Evolutionary conservation across 2,888 invertebrate genomes (phyloP).

Genomic region (Tridacna gigas): DNA sequence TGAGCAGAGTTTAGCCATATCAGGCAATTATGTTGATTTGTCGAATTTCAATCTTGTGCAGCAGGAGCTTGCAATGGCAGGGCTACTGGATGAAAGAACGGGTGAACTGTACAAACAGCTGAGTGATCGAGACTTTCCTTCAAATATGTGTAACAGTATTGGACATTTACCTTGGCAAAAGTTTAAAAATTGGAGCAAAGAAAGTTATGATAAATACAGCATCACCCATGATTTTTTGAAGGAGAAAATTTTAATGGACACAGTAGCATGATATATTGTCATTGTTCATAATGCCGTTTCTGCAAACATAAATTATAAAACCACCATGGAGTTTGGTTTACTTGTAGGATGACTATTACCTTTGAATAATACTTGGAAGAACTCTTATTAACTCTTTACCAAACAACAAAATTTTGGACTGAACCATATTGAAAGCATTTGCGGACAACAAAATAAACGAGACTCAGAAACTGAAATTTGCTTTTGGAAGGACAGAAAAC

Average conservation of each 20-base stretch:
- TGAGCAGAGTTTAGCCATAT: slow-evolving; percentile 79
- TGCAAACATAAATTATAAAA: too few relatives aligned
- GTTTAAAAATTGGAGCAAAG: slow-evolving; percentile 63
- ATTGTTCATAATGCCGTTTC: too few relatives aligned
- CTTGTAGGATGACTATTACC: too few relatives aligned
- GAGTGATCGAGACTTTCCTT: slow-evolving; percentile 55
- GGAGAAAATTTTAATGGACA: background rate
- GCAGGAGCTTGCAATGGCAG: slow-evolving; percentile 74
- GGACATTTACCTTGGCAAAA: slow-evolving; percentile 65
- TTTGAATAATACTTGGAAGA: too few relatives aligned
- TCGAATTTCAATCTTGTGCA: slow-evolving; percentile 76
- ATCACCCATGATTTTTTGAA: slow-evolving; percentile 47
- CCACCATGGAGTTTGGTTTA: too few relatives aligned
- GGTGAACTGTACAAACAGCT: slow-evolving; percentile 71
- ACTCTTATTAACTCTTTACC: too few relatives aligned
- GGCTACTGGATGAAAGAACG: slow-evolving; percentile 75
- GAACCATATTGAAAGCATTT: too few relatives aligned
- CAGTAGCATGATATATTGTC: too few relatives aligned
- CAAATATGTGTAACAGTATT: slow-evolving; percentile 58
- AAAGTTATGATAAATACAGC: slow-evolving; percentile 52
- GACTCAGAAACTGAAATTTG: too few relatives aligned
- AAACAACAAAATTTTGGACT: too few relatives aligned
- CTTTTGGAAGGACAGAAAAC: too few relatives aligned
- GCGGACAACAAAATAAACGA: too few relatives aligned
- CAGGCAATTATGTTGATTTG: slow-evolving; percentile 81